These are phyloP conservation scores for Myathropa florea DNA, from an alignment of 2,888 invertebrate genomes.

Conservation along the genomic window DNA sequence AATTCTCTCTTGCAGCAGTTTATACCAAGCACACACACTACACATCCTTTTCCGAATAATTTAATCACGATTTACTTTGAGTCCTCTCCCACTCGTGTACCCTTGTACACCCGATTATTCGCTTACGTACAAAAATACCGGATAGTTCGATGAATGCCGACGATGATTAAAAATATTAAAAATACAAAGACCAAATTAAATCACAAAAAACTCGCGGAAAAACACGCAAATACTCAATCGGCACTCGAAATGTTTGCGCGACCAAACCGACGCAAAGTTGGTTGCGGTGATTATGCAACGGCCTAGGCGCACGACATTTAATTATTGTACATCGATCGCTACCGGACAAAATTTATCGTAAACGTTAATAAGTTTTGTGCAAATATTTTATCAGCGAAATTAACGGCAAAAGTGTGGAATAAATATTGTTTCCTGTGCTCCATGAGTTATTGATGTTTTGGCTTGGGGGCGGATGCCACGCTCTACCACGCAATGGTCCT, in stretches of 20 bases:
- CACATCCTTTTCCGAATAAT: constrained; percentile 22
- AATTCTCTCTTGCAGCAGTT: not conserved
- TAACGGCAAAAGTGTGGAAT: constrained; percentile 24
- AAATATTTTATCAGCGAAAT: constrained; percentile 39
- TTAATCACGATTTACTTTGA: constrained; percentile 34
- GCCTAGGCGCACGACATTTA: constrained; percentile 23
- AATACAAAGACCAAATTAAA: not conserved
- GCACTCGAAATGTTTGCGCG: not conserved
- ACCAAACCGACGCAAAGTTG: not conserved
- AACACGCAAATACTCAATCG: not conserved
- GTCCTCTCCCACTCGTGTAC: constrained; percentile 1
- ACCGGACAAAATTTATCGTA: constrained; percentile 9
- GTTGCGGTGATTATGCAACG: not conserved
- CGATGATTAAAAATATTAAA: constrained; percentile 20
- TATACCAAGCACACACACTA: not conserved
- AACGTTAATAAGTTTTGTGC: constrained; percentile 31
- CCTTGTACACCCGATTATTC: not conserved
- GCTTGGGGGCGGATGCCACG: not conserved
- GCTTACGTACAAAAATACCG: not conserved
- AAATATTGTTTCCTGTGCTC: constrained; percentile 13
- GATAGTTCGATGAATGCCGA: constrained; percentile 20
- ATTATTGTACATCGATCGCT: constrained; percentile 19
- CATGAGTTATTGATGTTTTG: not conserved
- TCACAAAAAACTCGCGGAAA: not conserved
- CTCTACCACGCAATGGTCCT: not conserved